These are phyloP conservation scores for Trisateles emortualis DNA, from an alignment of 2,888 invertebrate genomes.

Conservation along the genomic window DNA sequence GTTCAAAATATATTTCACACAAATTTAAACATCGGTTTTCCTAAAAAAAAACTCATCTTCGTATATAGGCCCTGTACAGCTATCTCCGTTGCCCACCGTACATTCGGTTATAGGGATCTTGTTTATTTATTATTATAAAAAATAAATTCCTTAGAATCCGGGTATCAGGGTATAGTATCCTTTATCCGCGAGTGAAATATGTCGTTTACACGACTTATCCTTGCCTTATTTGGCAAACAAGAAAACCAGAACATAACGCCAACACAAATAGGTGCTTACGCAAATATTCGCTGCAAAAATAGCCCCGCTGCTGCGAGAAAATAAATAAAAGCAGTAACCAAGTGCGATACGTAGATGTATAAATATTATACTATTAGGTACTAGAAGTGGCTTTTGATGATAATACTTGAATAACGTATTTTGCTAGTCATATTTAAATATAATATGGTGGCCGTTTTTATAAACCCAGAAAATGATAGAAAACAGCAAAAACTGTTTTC, in stretches of 20 bases:
- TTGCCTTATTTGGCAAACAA: conserved; percentile 57
- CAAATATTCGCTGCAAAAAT: conserved; percentile 60
- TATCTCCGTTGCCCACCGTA: too few species aligned
- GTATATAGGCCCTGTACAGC: too few species aligned
- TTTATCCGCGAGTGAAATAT: conserved; percentile 47
- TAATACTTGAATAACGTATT: too few species aligned
- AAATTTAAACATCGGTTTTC: too few species aligned
- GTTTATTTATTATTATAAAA: conserved; percentile 46
- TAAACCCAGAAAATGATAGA: too few species aligned
- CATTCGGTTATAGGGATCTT: not conserved
- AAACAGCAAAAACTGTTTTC: too few species aligned
- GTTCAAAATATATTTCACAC: too few species aligned
- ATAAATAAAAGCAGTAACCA: conserved; percentile 60
- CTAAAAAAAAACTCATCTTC: too few species aligned
- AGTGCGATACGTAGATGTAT: conserved; percentile 28
- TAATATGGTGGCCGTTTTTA: too few species aligned
- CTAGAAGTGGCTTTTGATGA: conserved; percentile 43
- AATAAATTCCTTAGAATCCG: conserved; percentile 29
- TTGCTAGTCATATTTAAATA: not conserved
- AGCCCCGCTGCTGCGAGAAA: conserved; percentile 53
- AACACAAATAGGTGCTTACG: conserved; percentile 56
- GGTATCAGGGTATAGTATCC: conserved; percentile 30
- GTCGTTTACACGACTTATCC: conserved; percentile 46
- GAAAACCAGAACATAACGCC: conserved; percentile 54
- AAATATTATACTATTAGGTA: conserved; percentile 1